Evolutionary conservation across 2,888 invertebrate genomes (phyloP), one percentile per base, ranked within the genome.

Genomic region (Torymus tubicola): DNA sequence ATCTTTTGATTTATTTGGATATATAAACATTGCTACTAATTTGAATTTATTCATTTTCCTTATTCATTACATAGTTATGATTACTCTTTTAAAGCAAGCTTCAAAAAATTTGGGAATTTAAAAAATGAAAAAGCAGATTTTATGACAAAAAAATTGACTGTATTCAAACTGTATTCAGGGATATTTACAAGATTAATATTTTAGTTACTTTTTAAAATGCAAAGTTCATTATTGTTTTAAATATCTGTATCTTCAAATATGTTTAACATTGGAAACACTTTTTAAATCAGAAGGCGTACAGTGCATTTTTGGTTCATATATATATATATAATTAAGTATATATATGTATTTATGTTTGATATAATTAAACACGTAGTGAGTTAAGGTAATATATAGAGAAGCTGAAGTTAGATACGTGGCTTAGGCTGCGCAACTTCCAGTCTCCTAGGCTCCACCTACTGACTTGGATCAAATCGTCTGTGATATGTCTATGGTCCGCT

Each of bases 361-460:
- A 88, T 87, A 86, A 86, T 88, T 88, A 89, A 88, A 89, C 88
- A 89, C 88, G 89, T 89, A 89, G 89, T 89, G 89, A 89, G 87
- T 89, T 89, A 89, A 88, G 88, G 88, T 89, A 89, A 89, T 90
- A 90, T 90, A 90, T 89, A 90, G 90, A 90, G 90, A 90, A 90
- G 90, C 90, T 90, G 89, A 90, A 89, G 89, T 90, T 90, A 90
- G 90, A 90, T 91, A 91, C 90, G 90, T 91, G 90, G 90, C 90
- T 91, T 90, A 88, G 88, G 89, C 90, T 90, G 90, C 90, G 88
- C 89, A 86, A 88, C 87, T 88, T 90, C 89, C 89, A 89, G 87
- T 89, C 89, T 89, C 87, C 89, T 85, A 86, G 89, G 89, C 90
- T 90, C 90, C 90, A 90, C 90, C 90, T 90, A 90, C 87, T 89